These are phyloP conservation scores for Cebus imitator DNA, from an alignment of 2,113 vertebrate genomes.

Conservation along the genomic window DNA sequence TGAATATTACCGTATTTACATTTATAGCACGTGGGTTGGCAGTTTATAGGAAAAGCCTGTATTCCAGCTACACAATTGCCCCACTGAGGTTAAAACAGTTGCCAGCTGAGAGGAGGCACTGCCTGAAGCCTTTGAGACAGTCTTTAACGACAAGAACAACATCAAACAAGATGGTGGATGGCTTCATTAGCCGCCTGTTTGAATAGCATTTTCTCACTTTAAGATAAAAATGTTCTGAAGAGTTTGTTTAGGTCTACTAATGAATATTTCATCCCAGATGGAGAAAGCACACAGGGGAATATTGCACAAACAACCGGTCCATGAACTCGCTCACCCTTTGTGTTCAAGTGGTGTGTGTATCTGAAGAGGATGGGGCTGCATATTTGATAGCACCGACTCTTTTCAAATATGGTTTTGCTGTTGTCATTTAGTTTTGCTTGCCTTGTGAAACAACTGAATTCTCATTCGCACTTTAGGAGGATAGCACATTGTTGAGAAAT, in stretches of 20 bases:
- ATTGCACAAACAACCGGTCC: background rate
- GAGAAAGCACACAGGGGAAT: slow-evolving; percentile 42
- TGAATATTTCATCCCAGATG: slow-evolving; percentile 63
- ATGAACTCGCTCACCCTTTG: background rate
- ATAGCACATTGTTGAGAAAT: slow-evolving; percentile 34
- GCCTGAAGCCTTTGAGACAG: background rate
- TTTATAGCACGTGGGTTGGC: background rate
- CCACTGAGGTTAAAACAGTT: slow-evolving; percentile 24
- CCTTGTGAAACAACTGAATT: slow-evolving; percentile 61
- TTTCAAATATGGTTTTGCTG: background rate
- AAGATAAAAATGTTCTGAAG: slow-evolving; percentile 62
- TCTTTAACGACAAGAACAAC: background rate
- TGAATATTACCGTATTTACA: background rate
- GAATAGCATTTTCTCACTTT: slow-evolving; percentile 39
- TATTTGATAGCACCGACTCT: background rate
- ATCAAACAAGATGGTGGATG: slow-evolving; percentile 46
- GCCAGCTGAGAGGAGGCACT: background rate
- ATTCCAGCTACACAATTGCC: background rate
- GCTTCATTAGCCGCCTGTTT: slow-evolving; percentile 39
- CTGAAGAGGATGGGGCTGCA: background rate
- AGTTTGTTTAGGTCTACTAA: slow-evolving; percentile 64
- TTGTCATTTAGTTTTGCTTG: background rate
- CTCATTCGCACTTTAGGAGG: slow-evolving; percentile 66
- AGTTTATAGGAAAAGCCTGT: slow-evolving; percentile 35
- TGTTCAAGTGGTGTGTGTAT: background rate